These are phyloP conservation scores for Colletes gigas DNA, from an alignment of 1,140 invertebrate species.

Conservation along the genomic window DNA sequence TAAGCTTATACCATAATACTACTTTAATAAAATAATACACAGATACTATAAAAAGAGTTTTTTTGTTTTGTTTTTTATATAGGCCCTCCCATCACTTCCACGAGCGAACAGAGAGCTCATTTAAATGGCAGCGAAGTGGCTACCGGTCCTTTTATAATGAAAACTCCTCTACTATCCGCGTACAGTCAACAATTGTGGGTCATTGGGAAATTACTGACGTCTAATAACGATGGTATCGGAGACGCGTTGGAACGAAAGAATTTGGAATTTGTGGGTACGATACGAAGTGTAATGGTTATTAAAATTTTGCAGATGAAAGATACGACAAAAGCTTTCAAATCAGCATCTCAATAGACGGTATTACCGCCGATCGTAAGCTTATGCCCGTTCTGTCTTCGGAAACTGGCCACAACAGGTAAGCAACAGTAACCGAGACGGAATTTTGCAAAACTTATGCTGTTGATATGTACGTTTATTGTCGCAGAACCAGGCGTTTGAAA, in stretches of 20 bases:
- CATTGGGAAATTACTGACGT: constrained; percentile 91
- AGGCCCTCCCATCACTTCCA: constrained; percentile 95
- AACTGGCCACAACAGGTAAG: constrained; percentile 86
- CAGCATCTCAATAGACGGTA: constrained; percentile 90
- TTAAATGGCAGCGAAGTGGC: constrained; percentile 86
- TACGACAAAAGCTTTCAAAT: constrained; percentile 94
- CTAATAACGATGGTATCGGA: constrained; percentile 90
- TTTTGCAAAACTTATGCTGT: constrained; percentile 8
- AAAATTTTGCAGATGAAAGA: constrained; percentile 86
- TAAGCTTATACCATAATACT: constrained; percentile 67
- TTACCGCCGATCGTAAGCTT: constrained; percentile 87
- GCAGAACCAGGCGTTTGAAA: constrained; percentile 89
- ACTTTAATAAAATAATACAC: too few relatives aligned
- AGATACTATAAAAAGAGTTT: background rate
- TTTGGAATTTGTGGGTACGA: background rate
- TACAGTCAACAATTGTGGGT: constrained; percentile 97
- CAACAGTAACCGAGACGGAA: too few relatives aligned
- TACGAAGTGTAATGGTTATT: background rate
- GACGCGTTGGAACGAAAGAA: background rate
- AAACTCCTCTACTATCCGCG: constrained; percentile 91
- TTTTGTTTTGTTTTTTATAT: background rate
- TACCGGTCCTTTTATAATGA: constrained; percentile 92
- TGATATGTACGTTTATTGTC: constrained; percentile 35
- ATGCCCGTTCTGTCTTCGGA: constrained; percentile 84
- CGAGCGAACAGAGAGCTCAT: constrained; percentile 84